phyloP scores from a whole-genome alignment of 2,113 vertebrate genomes.

The Anseranas semipalmata region DNA sequence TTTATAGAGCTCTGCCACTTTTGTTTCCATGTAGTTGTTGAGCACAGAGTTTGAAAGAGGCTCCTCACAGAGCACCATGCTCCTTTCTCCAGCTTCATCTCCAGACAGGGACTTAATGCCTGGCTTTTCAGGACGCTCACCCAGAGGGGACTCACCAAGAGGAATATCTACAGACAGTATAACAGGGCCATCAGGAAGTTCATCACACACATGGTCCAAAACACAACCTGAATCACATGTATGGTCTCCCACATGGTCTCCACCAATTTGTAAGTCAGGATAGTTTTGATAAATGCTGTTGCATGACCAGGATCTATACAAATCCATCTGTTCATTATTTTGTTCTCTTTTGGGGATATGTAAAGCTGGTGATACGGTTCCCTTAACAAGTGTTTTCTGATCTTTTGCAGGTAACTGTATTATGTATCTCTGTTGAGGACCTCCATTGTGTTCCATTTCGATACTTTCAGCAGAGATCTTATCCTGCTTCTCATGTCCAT shows the following conservation, averaged over 20 bases:
- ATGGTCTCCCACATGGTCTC: conserved; percentile 66
- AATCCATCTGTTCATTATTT: conserved; percentile 19
- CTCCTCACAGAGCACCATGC: conserved; percentile 71
- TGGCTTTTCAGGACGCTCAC: not conserved
- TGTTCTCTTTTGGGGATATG: conserved; percentile 64
- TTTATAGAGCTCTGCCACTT: conserved; percentile 89
- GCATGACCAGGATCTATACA: conserved; percentile 72
- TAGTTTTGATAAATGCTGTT: conserved; percentile 84
- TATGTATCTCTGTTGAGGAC: not conserved
- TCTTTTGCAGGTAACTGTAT: not conserved
- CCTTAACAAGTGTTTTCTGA: not conserved
- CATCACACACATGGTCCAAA: conserved; percentile 28
- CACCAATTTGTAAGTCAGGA: conserved; percentile 80
- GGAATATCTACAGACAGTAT: conserved; percentile 72
- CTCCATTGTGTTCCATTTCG: not conserved
- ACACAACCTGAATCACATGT: conserved; percentile 66
- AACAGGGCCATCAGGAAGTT: conserved; percentile 48
- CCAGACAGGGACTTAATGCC: not conserved
- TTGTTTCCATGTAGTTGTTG: conserved; percentile 86
- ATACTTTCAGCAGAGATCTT: not conserved
- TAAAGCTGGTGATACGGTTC: conserved; percentile 28
- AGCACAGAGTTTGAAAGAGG: conserved; percentile 87
- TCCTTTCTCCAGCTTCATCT: conserved; percentile 79
- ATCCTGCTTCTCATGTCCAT: not conserved
- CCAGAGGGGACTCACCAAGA: not conserved